Evolutionary conservation across 2,113 vertebrate genomes (phyloP).

Genomic region (Rafetus swinhoei): DNA sequence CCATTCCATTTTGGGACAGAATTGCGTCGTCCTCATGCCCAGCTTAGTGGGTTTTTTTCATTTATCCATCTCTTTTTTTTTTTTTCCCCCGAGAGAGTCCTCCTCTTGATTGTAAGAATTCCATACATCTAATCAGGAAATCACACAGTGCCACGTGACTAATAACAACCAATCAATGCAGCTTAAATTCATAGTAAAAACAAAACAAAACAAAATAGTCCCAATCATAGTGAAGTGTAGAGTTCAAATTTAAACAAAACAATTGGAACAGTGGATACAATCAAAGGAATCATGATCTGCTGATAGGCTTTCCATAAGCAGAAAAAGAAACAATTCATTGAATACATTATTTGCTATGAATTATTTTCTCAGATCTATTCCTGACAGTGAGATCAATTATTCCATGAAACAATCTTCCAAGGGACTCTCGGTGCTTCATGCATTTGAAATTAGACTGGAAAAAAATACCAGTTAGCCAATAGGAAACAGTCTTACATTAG

Average conservation of each 20-base stretch:
- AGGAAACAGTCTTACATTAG: neutral
- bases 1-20: neutral
- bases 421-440: neutral
- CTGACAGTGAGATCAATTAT: slow-evolving; percentile 1
- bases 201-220: too few relatives aligned
- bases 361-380: slow-evolving; percentile 8
- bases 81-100: neutral
- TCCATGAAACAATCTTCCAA: slow-evolving; percentile 1
- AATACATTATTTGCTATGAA: neutral
- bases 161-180: neutral
- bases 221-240: neutral
- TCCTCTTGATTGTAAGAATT: neutral
- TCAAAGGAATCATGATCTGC: neutral
- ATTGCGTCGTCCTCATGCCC: fast-evolving
- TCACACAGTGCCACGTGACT: neutral
- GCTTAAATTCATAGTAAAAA: neutral
- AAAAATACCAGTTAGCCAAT: neutral
- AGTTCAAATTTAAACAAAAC: neutral
- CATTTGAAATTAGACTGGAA: neutral
- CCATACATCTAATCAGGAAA: neutral
- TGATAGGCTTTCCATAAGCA: neutral
- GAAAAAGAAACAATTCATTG: neutral
- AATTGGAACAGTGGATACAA: neutral
- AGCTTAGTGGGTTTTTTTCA: neutral
- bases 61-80: neutral